Evolutionary conservation across 1,140 invertebrate genomes (phyloP), one percentile per base, ranked within the genome.

Genomic region (Battus philenor): DNA sequence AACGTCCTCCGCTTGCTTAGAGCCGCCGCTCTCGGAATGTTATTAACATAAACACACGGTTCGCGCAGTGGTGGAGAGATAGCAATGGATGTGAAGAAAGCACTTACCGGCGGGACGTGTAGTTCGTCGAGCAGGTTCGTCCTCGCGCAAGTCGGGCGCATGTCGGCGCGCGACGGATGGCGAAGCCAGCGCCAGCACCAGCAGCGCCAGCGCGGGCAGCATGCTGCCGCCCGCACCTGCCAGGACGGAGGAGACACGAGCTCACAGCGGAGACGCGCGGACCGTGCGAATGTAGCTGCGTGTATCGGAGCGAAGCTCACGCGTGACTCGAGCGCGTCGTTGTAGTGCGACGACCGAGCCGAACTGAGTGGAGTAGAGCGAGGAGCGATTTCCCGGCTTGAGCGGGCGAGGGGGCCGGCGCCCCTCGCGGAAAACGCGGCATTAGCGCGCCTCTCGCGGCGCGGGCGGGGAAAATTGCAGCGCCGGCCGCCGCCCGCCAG

Each of bases 391-490:
- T 83, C 76, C 78, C 78, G 66, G 63, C 67, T 60, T 50, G 50
- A 43, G 68, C 59, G 58, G 50, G 60, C 53, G 68, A 63, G 75
- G 72, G 71, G 68, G 69, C 61, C 59, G 71, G 62, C 62, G 66
- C 68, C 61, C 65, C 65, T 69, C 73, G 63, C 67, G 75, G 73
- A 76, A 79, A 79, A 76, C 69, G 67, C 70, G 52, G 38, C 36
- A 49, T 41, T 24, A 47, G 59, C 56, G 65, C 57, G 53, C 47
- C 58, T 50, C 34, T 9, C 10, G 59, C 65, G 64, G 64, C 46
- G 60, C 73, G 72, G 74, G 68, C 72, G 78, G 71, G 76, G 76
- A 80, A 83, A 82, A 82, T 44, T 71, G 71, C 69, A 72, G 36
- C 59, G 54, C 54, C 49, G 48, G 69, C 68, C 67, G 71, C 71